A percentile compares a stretch with the other conserved stretches of the same genome.
phyloP scores from a whole-genome alignment of 1,140 invertebrate species.

The Drosophila trapezifrons region DNA sequence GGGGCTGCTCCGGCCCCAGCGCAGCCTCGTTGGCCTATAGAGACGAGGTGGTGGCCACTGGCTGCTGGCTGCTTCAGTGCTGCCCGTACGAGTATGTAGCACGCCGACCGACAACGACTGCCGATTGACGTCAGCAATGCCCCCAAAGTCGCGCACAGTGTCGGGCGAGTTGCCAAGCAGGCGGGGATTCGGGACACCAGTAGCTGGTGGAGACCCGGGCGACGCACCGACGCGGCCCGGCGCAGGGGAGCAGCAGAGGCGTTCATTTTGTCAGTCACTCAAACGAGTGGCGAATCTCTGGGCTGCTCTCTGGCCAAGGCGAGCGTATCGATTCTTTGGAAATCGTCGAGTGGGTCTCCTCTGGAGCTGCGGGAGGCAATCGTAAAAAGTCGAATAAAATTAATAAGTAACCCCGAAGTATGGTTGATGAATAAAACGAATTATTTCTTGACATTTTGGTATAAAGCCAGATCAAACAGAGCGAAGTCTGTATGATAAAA shows the following conservation, averaged over 20 bases:
- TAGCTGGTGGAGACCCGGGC: constrained; percentile 19
- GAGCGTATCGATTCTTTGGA: constrained; percentile 37
- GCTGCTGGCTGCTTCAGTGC: too few relatives aligned
- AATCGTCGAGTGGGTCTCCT: constrained; percentile 16
- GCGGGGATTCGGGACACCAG: constrained; percentile 53
- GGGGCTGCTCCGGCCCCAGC: constrained; percentile 50
- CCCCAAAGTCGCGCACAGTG: constrained; percentile 71
- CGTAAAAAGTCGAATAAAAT: constrained; percentile 1
- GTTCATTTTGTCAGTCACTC: constrained; percentile 76
- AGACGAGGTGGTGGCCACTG: constrained; percentile 20
- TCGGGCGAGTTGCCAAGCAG: constrained; percentile 73
- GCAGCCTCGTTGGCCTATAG: constrained; percentile 49
- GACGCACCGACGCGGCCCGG: too few relatives aligned
- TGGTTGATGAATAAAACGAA: constrained; percentile 1
- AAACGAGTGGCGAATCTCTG: constrained; percentile 52
- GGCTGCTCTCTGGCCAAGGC: constrained; percentile 11
- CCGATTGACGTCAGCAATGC: constrained; percentile 83
- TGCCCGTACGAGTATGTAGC: constrained; percentile 63
- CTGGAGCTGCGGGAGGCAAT: not conserved
- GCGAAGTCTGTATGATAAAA: not conserved
- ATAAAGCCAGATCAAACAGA: not conserved
- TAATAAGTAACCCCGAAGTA: not conserved
- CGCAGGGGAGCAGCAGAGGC: constrained; percentile 15
- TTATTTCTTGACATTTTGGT: not conserved
- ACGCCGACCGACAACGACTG: constrained; percentile 75